phyloP scores from a whole-genome alignment of 2,113 vertebrate species.

The Nycticryphes semicollaris region DNA sequence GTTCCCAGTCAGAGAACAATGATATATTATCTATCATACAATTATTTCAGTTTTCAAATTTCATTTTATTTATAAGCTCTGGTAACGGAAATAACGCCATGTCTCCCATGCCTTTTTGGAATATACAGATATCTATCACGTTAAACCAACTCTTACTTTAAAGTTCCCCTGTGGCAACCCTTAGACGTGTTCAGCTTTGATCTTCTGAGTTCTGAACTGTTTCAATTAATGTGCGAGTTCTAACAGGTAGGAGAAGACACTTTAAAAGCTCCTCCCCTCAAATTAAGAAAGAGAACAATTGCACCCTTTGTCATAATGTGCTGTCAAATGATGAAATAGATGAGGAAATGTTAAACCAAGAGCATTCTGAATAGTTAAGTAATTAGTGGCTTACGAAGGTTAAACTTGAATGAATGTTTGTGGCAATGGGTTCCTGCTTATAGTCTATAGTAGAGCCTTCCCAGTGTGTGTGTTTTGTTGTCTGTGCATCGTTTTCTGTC shows the following conservation, averaged over 20 bases:
- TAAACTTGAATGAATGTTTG: neutral
- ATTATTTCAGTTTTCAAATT: neutral
- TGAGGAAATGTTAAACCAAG: neutral
- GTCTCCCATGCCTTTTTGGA: neutral
- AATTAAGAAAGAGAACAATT: neutral
- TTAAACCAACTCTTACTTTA: neutral
- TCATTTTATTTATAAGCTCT: neutral
- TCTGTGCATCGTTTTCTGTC: neutral
- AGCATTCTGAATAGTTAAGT: neutral
- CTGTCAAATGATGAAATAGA: neutral
- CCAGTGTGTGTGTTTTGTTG: neutral
- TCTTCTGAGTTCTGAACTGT: neutral
- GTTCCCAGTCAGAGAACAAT: neutral
- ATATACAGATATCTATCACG: neutral
- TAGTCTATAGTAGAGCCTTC: neutral
- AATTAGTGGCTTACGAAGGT: neutral
- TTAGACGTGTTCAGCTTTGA: neutral
- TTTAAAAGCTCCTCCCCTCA: neutral
- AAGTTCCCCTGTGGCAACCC: neutral
- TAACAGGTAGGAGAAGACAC: neutral
- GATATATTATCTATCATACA: neutral
- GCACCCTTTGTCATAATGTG: neutral
- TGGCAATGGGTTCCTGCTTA: neutral
- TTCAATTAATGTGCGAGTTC: neutral
- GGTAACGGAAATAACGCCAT: neutral